phyloP scores from a whole-genome alignment of 1,140 invertebrate species.

The Phortica variegata region DNA sequence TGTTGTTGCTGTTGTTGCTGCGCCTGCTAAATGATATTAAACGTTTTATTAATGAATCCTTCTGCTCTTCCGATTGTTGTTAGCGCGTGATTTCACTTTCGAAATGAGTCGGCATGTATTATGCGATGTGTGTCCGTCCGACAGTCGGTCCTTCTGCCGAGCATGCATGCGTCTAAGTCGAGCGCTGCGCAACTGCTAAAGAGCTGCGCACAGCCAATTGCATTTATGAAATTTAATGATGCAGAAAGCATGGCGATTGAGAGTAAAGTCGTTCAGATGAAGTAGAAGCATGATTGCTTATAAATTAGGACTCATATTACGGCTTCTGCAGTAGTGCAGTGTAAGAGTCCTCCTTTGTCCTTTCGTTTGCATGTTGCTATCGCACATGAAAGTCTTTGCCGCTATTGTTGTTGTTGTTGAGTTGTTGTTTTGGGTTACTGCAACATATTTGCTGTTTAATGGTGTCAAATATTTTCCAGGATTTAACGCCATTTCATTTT shows the following conservation, averaged over 20 bases:
- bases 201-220: slow-evolving; percentile 25
- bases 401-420: slow-evolving; percentile 8
- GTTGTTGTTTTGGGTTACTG: slow-evolving; percentile 1
- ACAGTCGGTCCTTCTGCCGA: too few species aligned
- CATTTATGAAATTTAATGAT: slow-evolving; percentile 42
- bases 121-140: too few species aligned
- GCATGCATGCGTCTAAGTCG: too few species aligned
- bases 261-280: too few species aligned
- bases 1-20: slow-evolving; percentile 38
- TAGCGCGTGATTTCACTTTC: slow-evolving; percentile 51
- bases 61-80: too few species aligned
- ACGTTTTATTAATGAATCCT: slow-evolving; percentile 55
- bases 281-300: slow-evolving; percentile 41
- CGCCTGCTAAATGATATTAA: slow-evolving; percentile 43
- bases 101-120: too few species aligned
- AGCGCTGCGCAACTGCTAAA: too few species aligned
- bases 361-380: too few species aligned
- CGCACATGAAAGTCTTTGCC: slow-evolving; percentile 40
- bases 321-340: slow-evolving; percentile 2
- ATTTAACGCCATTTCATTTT: slow-evolving; percentile 17
- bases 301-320: slow-evolving; percentile 39
- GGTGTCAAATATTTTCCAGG: slow-evolving; percentile 42
- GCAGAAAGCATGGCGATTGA: slow-evolving; percentile 37
- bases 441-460: too few species aligned
- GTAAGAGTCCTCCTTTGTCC: too few species aligned